Base-by-base conservation (phyloP, 2,888 invertebrate genomes). In the Trachelus tabidus region DNA sequence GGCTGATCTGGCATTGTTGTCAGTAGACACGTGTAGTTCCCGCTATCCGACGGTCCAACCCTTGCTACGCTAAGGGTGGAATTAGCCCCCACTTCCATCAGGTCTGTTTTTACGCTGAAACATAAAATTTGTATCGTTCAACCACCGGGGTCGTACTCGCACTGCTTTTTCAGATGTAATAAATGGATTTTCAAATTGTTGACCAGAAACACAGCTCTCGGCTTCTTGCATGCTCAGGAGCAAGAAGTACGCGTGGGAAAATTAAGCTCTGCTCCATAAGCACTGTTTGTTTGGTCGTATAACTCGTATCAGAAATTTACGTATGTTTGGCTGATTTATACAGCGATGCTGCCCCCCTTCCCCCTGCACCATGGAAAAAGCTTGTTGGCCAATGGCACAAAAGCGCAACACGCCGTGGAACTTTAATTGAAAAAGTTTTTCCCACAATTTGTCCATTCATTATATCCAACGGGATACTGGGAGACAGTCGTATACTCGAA, bases 1-100 rank as follows among this genome's bases (percentile, higher is more conserved):
- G 92, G 92, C 81, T 92, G 90, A 80, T 92, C 90, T 76, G 92
- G 90, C 88, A 92, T 91, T 80, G 91, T 92, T 82, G 92, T 91
- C 77, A 92, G 88, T 79, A 92, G 90, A 87, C 93, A 93, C 69
- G 93, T 93, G 90, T 93, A 93, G 88, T 93, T 93, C 76, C 93
- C 93, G 80, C 92, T 92, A 88, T 93, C 93, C 82, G 89, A 88
- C 85, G 91, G 92, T 81, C 91, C 91, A 83, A 92, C 92, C 88
- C 90, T 92, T 84, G 92, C 92, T 87, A 92, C 92, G 84, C 90
- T 92, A 81, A 93, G 91, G 80, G 92, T 92, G 84, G 93, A 93
- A 88, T 92, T 92, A 81, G 93, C 93, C 75, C 92, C 92, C 83
- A 92, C 92, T 82, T 92, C 92, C 89, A 92, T 92, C 85, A 92